Conservation (phyloP, 2,797 vertebrate species). For the Myiotriccus ornatus region DNA sequence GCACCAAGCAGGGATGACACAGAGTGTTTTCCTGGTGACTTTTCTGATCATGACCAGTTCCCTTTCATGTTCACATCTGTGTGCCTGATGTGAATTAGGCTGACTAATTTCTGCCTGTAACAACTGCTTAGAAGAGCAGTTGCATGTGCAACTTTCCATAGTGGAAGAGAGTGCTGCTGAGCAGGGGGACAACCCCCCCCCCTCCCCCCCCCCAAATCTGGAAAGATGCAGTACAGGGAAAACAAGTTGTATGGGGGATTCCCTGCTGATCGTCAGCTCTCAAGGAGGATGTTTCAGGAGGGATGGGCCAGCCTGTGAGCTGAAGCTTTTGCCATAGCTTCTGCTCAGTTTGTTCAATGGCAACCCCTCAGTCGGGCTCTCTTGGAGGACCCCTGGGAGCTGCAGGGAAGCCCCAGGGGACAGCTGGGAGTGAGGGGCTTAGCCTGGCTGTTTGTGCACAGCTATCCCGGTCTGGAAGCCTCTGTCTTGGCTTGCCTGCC, state of each 20-base stretch:
- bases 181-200: too few relatives aligned
- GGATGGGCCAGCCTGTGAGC: background rate
- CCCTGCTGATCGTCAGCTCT: rapidly evolving
- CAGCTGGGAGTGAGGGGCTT: rapidly evolving
- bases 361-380: background rate
- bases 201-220: background rate
- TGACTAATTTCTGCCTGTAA: background rate
- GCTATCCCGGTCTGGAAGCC: rapidly evolving
- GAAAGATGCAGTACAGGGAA: background rate
- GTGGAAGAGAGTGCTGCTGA: background rate
- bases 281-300: rapidly evolving
- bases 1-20: background rate
- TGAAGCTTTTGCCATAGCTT: background rate
- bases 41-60: rapidly evolving
- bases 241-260: background rate
- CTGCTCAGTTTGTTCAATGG: background rate
- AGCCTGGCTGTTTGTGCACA: background rate
- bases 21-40: background rate
- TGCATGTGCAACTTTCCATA: background rate
- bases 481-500: background rate
- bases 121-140: background rate
- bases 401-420: background rate
- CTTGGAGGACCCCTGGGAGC: background rate
- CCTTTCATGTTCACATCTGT: rapidly evolving
- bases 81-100: background rate